These are phyloP conservation scores for Eulacestoma nigropectus DNA, from an alignment of 2,113 vertebrate species.

Conservation along the genomic window DNA sequence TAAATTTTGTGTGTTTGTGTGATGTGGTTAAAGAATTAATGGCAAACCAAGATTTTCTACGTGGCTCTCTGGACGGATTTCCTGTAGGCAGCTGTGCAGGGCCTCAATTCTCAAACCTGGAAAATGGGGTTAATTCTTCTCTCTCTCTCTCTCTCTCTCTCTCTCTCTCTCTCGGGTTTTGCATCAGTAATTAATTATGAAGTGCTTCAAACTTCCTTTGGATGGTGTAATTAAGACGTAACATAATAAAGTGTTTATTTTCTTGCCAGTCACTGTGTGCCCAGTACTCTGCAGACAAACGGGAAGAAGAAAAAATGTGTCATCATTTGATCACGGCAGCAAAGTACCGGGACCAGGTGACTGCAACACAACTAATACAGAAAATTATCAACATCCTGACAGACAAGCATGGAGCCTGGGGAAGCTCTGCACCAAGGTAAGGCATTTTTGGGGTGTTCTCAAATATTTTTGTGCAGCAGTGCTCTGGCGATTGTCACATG, in stretches of 20 bases:
- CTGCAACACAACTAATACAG: slow-evolving; percentile 93
- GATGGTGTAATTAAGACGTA: not conserved
- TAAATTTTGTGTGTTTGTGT: not conserved
- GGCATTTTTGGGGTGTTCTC: not conserved
- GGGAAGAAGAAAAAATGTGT: slow-evolving; percentile 98
- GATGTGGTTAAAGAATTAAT: not conserved
- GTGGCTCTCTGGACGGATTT: not conserved
- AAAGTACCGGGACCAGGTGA: slow-evolving; percentile 94
- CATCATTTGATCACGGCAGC: slow-evolving; percentile 95
- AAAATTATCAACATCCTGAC: slow-evolving; percentile 96
- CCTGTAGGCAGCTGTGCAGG: not conserved
- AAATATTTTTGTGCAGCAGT: not conserved
- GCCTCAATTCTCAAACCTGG: not conserved
- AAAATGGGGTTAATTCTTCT: not conserved
- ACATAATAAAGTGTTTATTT: not conserved
- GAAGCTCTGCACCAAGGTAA: slow-evolving; percentile 86
- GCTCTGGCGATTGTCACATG: not conserved
- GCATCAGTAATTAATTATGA: not conserved
- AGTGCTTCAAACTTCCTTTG: not conserved
- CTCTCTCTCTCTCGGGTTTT: not conserved
- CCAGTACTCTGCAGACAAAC: slow-evolving; percentile 92
- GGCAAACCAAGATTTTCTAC: not conserved
- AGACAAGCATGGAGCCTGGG: slow-evolving; percentile 96
- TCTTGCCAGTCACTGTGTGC: slow-evolving; percentile 85
- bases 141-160: too few relatives aligned